phyloP scores from a whole-genome alignment of 2,113 vertebrate genomes.

The Callaeas wilsoni region DNA sequence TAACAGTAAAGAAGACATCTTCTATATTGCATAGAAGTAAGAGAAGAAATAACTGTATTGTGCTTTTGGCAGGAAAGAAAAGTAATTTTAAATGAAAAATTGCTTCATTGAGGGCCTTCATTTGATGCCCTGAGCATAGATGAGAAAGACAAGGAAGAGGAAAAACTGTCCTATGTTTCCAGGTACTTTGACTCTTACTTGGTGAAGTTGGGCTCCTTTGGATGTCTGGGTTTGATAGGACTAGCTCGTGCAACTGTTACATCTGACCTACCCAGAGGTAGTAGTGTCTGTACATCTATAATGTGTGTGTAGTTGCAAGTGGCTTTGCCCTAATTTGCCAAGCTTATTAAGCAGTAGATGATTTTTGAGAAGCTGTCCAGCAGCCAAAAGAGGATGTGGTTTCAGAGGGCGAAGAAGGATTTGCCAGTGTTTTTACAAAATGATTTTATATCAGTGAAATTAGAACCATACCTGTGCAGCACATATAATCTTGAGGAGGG shows the following conservation, averaged over 20 bases:
- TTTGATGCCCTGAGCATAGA: conserved; percentile 49
- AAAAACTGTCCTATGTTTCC: conserved; percentile 45
- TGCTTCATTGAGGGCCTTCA: conserved; percentile 49
- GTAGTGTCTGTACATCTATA: background rate
- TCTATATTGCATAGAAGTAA: background rate
- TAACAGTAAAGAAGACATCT: background rate
- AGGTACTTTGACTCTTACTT: conserved; percentile 55
- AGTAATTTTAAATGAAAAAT: conserved; percentile 57
- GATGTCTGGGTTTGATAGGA: conserved; percentile 30
- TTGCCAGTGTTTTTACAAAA: background rate
- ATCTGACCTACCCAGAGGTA: background rate
- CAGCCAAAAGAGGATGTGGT: conserved; percentile 46
- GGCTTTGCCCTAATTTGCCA: background rate
- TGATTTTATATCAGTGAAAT: background rate
- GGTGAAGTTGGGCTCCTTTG: conserved; percentile 10
- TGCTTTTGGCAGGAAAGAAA: conserved; percentile 56
- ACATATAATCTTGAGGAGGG: background rate
- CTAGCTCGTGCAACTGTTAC: background rate
- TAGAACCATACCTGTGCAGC: background rate
- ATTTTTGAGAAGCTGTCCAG: background rate
- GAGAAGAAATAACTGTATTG: conserved; percentile 43
- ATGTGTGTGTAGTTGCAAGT: background rate
- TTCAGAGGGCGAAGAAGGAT: background rate
- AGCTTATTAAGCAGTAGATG: background rate
- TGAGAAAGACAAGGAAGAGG: conserved; percentile 52